A percentile compares a stretch with the other conserved stretches of the same genome.
These are phyloP conservation scores for Colaptes auratus DNA, from an alignment of 2,113 vertebrate genomes.

Conservation along the genomic window DNA sequence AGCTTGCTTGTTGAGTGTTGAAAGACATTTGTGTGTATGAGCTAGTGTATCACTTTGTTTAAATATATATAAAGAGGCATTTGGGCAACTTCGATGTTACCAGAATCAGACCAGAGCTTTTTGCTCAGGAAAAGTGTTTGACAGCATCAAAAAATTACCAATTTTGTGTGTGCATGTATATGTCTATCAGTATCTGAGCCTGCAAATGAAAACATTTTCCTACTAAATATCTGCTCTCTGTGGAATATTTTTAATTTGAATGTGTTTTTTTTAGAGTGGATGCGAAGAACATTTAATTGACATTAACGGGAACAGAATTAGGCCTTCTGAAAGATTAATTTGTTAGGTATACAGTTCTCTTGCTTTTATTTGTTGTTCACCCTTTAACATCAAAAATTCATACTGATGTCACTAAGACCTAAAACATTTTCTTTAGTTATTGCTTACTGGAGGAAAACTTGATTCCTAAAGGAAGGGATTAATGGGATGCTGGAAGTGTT, in stretches of 20 bases:
- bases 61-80: not conserved
- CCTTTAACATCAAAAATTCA: slow-evolving; percentile 48
- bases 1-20: not conserved
- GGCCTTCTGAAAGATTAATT: slow-evolving; percentile 38
- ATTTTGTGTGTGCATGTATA: not conserved
- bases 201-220: not conserved
- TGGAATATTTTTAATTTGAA: not conserved
- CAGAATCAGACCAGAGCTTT: not conserved
- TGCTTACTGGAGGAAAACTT: slow-evolving; percentile 50
- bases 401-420: slow-evolving; percentile 1
- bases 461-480: slow-evolving; percentile 42
- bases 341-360: not conserved
- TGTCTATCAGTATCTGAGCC: not conserved
- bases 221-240: not conserved
- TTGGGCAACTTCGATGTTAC: not conserved
- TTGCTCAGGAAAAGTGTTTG: not conserved
- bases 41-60: slow-evolving; percentile 3
- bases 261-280: not conserved
- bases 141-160: not conserved
- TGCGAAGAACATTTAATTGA: not conserved
- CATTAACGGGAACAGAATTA: slow-evolving; percentile 2
- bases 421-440: slow-evolving; percentile 2
- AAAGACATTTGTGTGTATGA: not conserved
- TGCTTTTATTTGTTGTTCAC: slow-evolving; percentile 9
- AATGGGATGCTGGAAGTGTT: slow-evolving; percentile 50